Percentiles rank a stretch among this genome's conserved stretches.
Evolutionary conservation across 2,113 vertebrate species (phyloP).

Genomic region (Corythaixoides concolor): DNA sequence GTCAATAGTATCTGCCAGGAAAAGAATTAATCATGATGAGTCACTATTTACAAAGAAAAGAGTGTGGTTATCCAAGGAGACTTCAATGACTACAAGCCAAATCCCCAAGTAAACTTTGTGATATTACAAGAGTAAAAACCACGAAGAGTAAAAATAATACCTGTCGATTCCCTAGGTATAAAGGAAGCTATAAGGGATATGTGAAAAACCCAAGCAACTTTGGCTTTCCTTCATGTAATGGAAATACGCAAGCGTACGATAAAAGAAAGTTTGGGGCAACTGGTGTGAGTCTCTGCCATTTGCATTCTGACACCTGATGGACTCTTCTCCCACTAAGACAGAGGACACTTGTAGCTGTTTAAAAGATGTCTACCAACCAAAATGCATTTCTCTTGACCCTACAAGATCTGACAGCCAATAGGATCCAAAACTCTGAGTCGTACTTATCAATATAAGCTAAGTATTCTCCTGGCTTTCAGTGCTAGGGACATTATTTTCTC

Average conservation of each 20-base stretch:
- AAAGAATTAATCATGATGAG: not conserved
- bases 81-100: not conserved
- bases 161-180: not conserved
- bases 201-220: not conserved
- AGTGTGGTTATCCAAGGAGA: not conserved
- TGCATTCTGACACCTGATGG: not conserved
- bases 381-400: not conserved
- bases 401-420: not conserved
- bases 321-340: not conserved
- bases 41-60: not conserved
- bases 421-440: not conserved
- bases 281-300: not conserved
- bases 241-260: not conserved
- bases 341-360: not conserved
- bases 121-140: not conserved
- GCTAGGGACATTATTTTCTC: not conserved
- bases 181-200: not conserved
- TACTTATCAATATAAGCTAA: not conserved
- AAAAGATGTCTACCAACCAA: not conserved
- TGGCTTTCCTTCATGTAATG: not conserved
- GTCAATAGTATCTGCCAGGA: not conserved
- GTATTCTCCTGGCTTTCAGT: not conserved
- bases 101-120: not conserved
- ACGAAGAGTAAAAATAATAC: not conserved
- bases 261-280: not conserved